Percentiles rank a stretch among this genome's conserved stretches.
Evolutionary conservation across 2,113 vertebrate species (phyloP).

Genomic region (Ctenodactylus gundi): DNA sequence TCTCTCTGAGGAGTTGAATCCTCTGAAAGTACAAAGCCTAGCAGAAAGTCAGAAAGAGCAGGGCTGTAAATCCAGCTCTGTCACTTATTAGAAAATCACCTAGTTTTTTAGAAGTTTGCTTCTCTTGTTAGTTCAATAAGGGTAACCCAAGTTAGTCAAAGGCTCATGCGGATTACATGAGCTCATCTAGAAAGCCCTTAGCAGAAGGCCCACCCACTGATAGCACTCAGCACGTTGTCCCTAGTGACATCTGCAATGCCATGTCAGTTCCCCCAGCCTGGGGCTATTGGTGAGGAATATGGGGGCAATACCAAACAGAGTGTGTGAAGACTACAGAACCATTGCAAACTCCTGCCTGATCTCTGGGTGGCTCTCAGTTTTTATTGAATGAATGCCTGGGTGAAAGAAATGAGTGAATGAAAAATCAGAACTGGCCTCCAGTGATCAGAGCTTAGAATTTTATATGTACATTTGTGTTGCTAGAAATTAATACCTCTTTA

Average conservation of each 20-base stretch:
- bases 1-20: not conserved
- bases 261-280: not conserved
- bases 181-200: not conserved
- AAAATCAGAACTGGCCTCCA: not conserved
- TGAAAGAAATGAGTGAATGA: not conserved
- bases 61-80: not conserved
- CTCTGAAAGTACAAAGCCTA: not conserved
- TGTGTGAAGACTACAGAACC: not conserved
- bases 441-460: not conserved
- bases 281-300: not conserved
- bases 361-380: not conserved
- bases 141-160: not conserved
- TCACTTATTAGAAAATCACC: not conserved
- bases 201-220: not conserved
- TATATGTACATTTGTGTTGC: not conserved
- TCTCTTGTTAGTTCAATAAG: not conserved
- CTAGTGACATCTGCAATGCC: not conserved
- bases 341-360: not conserved
- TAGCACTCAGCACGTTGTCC: not conserved
- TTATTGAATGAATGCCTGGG: not conserved
- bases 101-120: not conserved
- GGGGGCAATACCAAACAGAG: not conserved
- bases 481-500: slow-evolving; percentile 34
- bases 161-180: not conserved
- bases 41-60: not conserved